These are phyloP conservation scores for Noctuana brunneofusca DNA, from an alignment of 2,888 invertebrate species.

Conservation along the genomic window DNA sequence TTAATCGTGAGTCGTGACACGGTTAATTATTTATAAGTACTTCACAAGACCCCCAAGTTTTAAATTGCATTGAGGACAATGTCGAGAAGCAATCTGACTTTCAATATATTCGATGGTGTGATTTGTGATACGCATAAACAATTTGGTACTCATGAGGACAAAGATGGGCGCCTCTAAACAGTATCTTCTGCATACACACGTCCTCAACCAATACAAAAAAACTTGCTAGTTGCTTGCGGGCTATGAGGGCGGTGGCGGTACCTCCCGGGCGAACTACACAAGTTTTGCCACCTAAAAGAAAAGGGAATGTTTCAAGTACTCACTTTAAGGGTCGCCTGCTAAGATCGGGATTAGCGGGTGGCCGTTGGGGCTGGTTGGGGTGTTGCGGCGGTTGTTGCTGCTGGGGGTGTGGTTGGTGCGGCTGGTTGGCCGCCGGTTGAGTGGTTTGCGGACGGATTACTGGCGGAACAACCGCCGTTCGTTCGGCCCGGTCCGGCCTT, in stretches of 20 bases:
- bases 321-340: constrained; percentile 89
- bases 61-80: constrained; percentile 12
- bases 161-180: too few relatives aligned
- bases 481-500: constrained; percentile 45
- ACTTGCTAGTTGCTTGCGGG: too few relatives aligned
- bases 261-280: too few relatives aligned
- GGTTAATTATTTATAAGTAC: background rate
- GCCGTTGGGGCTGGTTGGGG: constrained; percentile 72
- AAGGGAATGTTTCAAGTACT: constrained; percentile 47
- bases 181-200: too few relatives aligned
- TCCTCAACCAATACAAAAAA: too few relatives aligned
- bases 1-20: background rate
- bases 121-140: background rate
- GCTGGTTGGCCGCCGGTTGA: constrained; percentile 50
- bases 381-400: constrained; percentile 65
- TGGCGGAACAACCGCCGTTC: constrained; percentile 50
- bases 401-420: constrained; percentile 51
- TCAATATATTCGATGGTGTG: background rate
- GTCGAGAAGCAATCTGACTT: background rate
- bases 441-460: constrained; percentile 45
- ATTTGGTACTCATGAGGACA: too few relatives aligned
- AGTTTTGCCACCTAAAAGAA: background rate
- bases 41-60: background rate
- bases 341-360: constrained; percentile 85
- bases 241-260: too few relatives aligned